A percentile compares a stretch with the other conserved stretches of the same genome.
These are phyloP conservation scores for Pachliopta kotzebuea DNA, from an alignment of 2,888 invertebrate species.

Conservation along the genomic window DNA sequence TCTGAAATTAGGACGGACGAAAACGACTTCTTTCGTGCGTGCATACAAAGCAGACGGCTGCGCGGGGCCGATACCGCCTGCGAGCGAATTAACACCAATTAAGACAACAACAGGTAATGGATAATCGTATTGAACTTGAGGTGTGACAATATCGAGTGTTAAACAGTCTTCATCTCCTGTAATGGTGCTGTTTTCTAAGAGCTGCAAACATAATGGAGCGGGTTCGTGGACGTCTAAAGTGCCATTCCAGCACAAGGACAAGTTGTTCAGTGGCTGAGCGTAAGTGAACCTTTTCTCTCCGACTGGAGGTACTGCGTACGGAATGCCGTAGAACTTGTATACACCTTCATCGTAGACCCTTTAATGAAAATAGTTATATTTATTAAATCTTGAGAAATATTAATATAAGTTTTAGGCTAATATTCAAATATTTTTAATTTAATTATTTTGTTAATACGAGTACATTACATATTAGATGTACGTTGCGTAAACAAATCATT, in stretches of 20 bases:
- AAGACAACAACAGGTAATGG: constrained; percentile 91
- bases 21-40: constrained; percentile 88
- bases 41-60: constrained; percentile 89
- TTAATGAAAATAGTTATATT: constrained; percentile 39
- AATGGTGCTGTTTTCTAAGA: constrained; percentile 83
- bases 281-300: constrained; percentile 85
- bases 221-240: constrained; percentile 85
- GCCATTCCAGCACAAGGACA: constrained; percentile 90
- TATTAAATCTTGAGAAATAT: too few species aligned
- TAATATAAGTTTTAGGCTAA: too few species aligned
- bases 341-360: constrained; percentile 88
- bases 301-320: constrained; percentile 88
- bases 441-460: too few species aligned
- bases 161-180: constrained; percentile 91
- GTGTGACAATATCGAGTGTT: constrained; percentile 90
- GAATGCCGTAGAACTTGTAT: constrained; percentile 90
- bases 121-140: constrained; percentile 88
- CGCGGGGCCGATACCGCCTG: constrained; percentile 87
- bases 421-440: too few species aligned
- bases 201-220: constrained; percentile 85
- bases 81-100: constrained; percentile 89
- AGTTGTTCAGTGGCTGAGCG: constrained; percentile 83
- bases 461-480: too few species aligned
- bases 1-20: constrained; percentile 93
- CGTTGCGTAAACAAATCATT: too few species aligned